phyloP scores from a whole-genome alignment of 2,113 vertebrate genomes.

The Synodontis membranacea region DNA sequence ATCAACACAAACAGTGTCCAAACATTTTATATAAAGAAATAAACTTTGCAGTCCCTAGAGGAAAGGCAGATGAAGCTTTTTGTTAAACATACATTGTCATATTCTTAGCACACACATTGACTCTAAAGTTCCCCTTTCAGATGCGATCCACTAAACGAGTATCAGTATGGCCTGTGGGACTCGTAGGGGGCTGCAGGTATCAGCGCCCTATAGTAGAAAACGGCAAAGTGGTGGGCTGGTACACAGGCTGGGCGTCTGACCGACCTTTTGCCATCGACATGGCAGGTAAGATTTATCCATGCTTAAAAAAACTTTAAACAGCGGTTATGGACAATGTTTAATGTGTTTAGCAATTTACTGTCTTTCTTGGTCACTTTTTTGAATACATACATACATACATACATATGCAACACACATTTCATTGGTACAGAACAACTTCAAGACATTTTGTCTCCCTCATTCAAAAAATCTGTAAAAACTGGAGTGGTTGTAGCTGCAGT shows the following conservation, averaged over 20 bases:
- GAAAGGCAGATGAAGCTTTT: slow-evolving; percentile 34
- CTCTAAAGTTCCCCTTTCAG: slow-evolving; percentile 70
- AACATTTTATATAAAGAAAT: slow-evolving; percentile 29
- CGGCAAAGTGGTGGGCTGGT: slow-evolving; percentile 95
- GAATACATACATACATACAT: neutral
- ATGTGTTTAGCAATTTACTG: neutral
- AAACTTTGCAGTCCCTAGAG: slow-evolving; percentile 14
- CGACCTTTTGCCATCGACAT: slow-evolving; percentile 96
- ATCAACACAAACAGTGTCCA: slow-evolving; percentile 35
- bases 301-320: neutral
- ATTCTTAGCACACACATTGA: slow-evolving; percentile 2
- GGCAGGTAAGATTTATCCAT: slow-evolving; percentile 81
- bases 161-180: slow-evolving; percentile 94
- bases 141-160: slow-evolving; percentile 92
- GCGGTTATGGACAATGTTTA: neutral
- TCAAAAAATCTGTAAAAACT: slow-evolving; percentile 8
- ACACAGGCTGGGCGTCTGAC: slow-evolving; percentile 96
- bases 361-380: neutral
- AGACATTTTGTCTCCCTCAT: neutral
- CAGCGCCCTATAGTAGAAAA: slow-evolving; percentile 91
- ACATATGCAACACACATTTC: neutral
- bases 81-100: slow-evolving; percentile 32
- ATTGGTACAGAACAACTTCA: slow-evolving; percentile 9
- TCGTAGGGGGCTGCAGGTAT: slow-evolving; percentile 91
- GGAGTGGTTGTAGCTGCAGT: slow-evolving; percentile 2